Base-by-base conservation (phyloP, 2,797 vertebrate genomes). In the Scyliorhinus canicula region DNA sequence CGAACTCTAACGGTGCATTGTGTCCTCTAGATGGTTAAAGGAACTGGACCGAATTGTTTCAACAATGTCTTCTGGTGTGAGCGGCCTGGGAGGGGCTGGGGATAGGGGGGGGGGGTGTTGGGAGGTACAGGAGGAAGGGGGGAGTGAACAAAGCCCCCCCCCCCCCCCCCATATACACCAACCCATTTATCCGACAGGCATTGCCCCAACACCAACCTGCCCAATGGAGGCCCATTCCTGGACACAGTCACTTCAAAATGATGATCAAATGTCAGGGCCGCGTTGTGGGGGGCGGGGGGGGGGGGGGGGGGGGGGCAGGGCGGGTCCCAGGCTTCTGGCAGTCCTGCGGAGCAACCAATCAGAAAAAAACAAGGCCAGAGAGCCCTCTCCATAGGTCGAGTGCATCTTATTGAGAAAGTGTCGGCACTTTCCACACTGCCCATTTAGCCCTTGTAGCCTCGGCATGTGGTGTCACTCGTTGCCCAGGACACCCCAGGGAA, bases 1-100 rank as follows among this genome's bases (percentile, higher is more conserved):
- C 69, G n/a, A 31, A 52, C 19, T 86, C 95, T 96, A 95, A 96
- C 95, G 95, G 95, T 96, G 96, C 95, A 96, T 95, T n/a, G 50
- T 95, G 93, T 91, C 91, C 93, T 85, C 85, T 55, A 90, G 44
- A 35, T 85, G 65, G 71, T 74, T 28, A 69, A 67, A 44, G 31
- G n/a, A 93, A 24, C 63, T 11, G 60, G 47, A 28, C 44, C 1
- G 91, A 67, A 93, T 93, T 40, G 19, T 44, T 65, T 93, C n/a
- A 50, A 55, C 24, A 44, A 4, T 69, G 91, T 4, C 4, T 44
- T 40, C 91, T 28, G 63, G n/a, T 93, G 40, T 47, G 86, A 60
- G 24, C 24, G 31, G 40, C 63, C 26, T 40, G 14, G 55, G 90
- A 16, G 19, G 35, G 31, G 35, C 16, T 3, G 60, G 55, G 7